Percentiles rank a stretch among this genome's conserved stretches.
Evolutionary conservation across 1,140 invertebrate genomes (phyloP).

Genomic region (Procambarus virginalis): DNA sequence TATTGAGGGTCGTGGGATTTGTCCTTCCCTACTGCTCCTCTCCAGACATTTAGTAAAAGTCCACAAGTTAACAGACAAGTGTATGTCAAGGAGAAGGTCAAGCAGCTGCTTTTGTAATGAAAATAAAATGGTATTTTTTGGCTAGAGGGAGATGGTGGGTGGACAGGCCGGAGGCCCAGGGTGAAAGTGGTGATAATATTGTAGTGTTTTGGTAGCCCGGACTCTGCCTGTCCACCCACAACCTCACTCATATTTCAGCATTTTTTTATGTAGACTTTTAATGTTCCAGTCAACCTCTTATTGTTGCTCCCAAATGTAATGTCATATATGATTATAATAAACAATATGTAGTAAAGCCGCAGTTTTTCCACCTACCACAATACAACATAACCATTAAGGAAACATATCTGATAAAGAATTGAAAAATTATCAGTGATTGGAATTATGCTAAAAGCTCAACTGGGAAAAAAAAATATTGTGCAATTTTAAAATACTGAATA

Average conservation of each 20-base stretch:
- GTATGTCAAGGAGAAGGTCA: background rate
- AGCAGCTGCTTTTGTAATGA: constrained; percentile 26
- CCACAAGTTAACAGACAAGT: background rate
- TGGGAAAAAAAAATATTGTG: no score
- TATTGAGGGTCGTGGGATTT: background rate
- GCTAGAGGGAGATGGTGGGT: constrained; percentile 5
- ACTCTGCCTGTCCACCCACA: constrained; percentile 6
- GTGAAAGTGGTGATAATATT: constrained; percentile 67
- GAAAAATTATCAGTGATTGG: no score
- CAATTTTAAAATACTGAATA: no score
- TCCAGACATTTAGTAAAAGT: background rate
- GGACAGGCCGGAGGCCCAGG: constrained; percentile 2
- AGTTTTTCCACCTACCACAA: background rate
- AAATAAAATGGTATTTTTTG: constrained; percentile 34
- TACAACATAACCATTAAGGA: no score
- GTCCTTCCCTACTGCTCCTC: background rate
- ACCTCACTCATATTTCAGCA: constrained; percentile 13
- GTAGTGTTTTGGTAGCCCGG: constrained; percentile 62
- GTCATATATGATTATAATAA: constrained; percentile 64
- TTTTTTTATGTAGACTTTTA: constrained; percentile 61
- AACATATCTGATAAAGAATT: no score
- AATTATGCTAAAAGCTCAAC: no score
- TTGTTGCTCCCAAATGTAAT: constrained; percentile 64
- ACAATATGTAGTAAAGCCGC: constrained; percentile 30
- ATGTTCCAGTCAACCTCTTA: constrained; percentile 58